phyloP scores from a whole-genome alignment of 2,888 invertebrate genomes.

The Polydrusus cervinus region DNA sequence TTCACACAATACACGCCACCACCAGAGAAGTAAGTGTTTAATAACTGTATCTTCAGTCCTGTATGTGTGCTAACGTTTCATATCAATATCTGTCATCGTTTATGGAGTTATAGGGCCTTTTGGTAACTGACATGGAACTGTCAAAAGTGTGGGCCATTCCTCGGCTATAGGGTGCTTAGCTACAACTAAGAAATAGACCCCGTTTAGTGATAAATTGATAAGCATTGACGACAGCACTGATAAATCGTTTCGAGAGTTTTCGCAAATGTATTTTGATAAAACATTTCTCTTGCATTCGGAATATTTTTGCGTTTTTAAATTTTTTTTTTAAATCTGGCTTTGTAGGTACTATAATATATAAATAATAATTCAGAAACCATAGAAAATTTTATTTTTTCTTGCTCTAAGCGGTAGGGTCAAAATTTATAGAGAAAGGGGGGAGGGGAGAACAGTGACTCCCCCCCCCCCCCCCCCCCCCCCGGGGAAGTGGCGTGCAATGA shows the following conservation, averaged over 20 bases:
- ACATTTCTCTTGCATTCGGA: too few relatives aligned
- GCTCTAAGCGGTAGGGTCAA: too few relatives aligned
- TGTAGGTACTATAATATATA: too few relatives aligned
- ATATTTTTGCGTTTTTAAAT: too few relatives aligned
- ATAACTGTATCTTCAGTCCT: not conserved
- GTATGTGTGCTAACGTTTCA: not conserved
- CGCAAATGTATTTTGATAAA: slow-evolving; percentile 2
- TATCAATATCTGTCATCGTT: not conserved
- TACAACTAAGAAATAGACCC: slow-evolving; percentile 38
- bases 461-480: too few relatives aligned
- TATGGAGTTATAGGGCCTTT: not conserved
- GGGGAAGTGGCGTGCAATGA: too few relatives aligned
- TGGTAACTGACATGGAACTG: slow-evolving; percentile 20
- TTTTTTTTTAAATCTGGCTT: too few relatives aligned
- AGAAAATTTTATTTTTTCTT: too few relatives aligned
- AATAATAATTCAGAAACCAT: too few relatives aligned
- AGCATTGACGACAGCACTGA: slow-evolving; percentile 40
- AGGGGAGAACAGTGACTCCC: too few relatives aligned
- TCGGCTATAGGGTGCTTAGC: slow-evolving; percentile 7
- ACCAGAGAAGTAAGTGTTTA: not conserved
- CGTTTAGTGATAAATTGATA: slow-evolving; percentile 47
- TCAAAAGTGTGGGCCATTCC: not conserved
- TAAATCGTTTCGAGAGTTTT: slow-evolving; percentile 40
- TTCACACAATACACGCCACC: not conserved
- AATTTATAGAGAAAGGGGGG: too few relatives aligned